Conservation (phyloP, 1,140 invertebrate species). For the Eriocheir sinensis region DNA sequence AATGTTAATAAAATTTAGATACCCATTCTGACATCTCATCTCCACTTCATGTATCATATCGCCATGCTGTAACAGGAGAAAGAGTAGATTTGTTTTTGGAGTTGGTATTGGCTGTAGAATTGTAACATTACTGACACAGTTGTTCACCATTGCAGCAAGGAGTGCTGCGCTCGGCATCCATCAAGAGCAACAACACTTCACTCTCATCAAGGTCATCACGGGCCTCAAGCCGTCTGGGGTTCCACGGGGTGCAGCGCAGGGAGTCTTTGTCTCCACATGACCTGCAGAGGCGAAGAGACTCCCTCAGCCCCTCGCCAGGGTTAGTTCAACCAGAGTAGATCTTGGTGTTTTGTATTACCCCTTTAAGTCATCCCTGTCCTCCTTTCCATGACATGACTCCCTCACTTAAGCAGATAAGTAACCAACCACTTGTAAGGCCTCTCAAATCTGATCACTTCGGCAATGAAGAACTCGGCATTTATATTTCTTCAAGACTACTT, state of each 20-base stretch:
- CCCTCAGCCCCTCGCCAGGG: constrained; percentile 78
- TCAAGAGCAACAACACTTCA: constrained; percentile 76
- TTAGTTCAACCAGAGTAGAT: constrained; percentile 32
- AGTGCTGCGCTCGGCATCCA: constrained; percentile 73
- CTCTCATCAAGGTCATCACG: constrained; percentile 70
- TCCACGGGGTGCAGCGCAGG: constrained; percentile 51
- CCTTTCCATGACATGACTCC: not conserved
- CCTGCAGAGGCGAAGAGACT: constrained; percentile 67
- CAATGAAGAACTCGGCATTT: too few species aligned
- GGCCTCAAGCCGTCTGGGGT: constrained; percentile 60
- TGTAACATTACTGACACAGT: not conserved
- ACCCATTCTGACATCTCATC: too few species aligned
- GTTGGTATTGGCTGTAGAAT: too few species aligned
- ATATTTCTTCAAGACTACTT: too few species aligned
- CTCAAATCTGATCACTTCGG: too few species aligned
- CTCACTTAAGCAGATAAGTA: too few species aligned
- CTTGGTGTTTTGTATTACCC: not conserved
- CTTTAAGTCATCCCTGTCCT: not conserved
- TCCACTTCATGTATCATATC: not conserved
- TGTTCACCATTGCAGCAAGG: constrained; percentile 29
- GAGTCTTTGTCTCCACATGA: constrained; percentile 76
- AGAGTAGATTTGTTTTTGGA: too few species aligned
- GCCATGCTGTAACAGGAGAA: too few species aligned
- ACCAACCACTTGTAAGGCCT: not conserved
- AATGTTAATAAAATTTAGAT: not conserved